Base-by-base conservation (phyloP, 2,797 vertebrate genomes). In the Tragelaphus oryx region DNA sequence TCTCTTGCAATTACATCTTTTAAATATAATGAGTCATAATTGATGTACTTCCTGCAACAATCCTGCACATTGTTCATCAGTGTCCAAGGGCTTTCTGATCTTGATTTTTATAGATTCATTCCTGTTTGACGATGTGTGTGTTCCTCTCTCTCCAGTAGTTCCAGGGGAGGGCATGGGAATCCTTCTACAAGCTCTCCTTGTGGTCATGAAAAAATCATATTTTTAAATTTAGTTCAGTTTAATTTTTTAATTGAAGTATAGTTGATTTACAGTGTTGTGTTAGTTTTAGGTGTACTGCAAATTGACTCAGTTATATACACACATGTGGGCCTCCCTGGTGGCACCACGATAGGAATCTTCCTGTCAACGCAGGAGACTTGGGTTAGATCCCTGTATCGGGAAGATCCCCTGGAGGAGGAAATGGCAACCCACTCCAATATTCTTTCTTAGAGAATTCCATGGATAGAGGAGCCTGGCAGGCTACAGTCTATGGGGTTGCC, bases 1-100 rank as follows among this genome's bases (percentile, higher is more conserved):
- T 95, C 26, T 78, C 60, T 94, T 60, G 17, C 74, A 92, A 95
- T 97, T 96, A 95, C 12, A 20, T 59, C 89, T 59, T 88, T 95
- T 82, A 90, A 88, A 93, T 89, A 18, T 76, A 75, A 82, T 97
- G 96, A 96, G 44, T 96, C 94, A 96, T 96, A 95, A 94, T 92
- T 81, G 84, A 93, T 28, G 26, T 28, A 54, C 92, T 96, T 97
- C 92, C 95, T 96, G 89, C 46, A 87, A 57, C 30, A 90, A 41
- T 79, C 22, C 16, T 91, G 37, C 41, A n/a, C 62, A 37, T 78
- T 89, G 52, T 94, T 82, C 57, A 6, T 92, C 44, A 7, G 75
- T 57, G 6, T 52, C 55, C 71, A n/a, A 8, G 26, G 37, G 7
- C 54, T 79, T 93, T 89, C 87, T 87, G 81, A 12, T 71, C 57